These are phyloP conservation scores for Agrotis exclamationis DNA, from an alignment of 2,888 invertebrate species.

Conservation along the genomic window DNA sequence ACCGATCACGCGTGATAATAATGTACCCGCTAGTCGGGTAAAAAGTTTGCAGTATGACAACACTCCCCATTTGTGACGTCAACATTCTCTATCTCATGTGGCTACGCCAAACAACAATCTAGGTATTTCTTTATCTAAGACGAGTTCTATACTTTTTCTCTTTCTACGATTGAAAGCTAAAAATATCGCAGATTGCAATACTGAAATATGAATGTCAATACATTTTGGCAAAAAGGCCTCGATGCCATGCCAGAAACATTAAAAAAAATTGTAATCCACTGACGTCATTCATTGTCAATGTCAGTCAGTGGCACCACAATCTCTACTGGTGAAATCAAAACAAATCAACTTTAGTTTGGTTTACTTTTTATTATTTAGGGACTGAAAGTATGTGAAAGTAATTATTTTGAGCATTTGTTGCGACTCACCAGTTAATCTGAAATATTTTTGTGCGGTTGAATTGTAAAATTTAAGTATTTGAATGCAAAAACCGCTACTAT, in stretches of 20 bases:
- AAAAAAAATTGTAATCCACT: too few species aligned
- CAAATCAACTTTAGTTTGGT: conserved; percentile 52
- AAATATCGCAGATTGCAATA: conserved; percentile 27
- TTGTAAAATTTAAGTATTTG: conserved; percentile 37
- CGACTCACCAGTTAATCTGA: conserved; percentile 4
- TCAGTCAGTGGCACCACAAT: conserved; percentile 36
- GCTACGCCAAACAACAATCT: too few species aligned
- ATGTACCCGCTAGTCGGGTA: too few species aligned
- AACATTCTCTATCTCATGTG: too few species aligned
- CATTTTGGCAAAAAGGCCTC: too few species aligned
- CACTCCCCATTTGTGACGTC: too few species aligned
- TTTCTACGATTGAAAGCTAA: too few species aligned
- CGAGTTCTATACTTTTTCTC: too few species aligned
- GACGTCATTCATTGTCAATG: conserved; percentile 47
- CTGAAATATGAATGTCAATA: conserved; percentile 32
- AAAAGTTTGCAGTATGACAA: too few species aligned
- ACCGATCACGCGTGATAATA: too few species aligned
- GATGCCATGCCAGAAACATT: too few species aligned
- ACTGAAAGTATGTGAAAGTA: conserved; percentile 44
- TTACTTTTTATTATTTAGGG: conserved; percentile 40
- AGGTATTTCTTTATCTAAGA: too few species aligned
- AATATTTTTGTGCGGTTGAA: conserved; percentile 12
- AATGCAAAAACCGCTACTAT: conserved; percentile 55
- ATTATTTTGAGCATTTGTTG: conserved; percentile 21
- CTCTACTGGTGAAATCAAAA: conserved; percentile 53